Evolutionary conservation across 2,888 invertebrate genomes (phyloP), one percentile per base, ranked within the genome.

Genomic region (Acrobasis suavella): DNA sequence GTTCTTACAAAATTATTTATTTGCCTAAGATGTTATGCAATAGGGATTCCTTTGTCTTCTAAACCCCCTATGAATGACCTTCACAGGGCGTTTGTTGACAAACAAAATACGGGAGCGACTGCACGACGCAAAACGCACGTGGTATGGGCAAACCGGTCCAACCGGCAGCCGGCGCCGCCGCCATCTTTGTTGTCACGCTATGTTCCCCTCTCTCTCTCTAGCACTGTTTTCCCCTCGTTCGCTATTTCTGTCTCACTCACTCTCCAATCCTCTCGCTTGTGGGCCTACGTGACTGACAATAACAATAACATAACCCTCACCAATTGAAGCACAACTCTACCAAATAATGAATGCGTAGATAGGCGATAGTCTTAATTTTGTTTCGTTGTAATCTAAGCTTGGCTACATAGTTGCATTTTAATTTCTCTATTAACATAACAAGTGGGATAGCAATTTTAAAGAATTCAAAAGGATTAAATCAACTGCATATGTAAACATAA

Each of bases 161-260:
- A 85, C 89, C 89, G 87, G 89, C 87, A 82, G 82, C 87, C 89
- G 89, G 87, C 86, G 75, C 78, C 85, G 75, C 78, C 85, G 89
- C 91, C 91, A 91, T 91, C 73, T 90, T 91, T 90, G 86, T 90
- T 91, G 85, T 92, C 91, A 91, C 91, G 91, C 91, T 88, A 91
- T 80, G 72, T 70, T 70, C 73, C 81, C 66, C 64, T 87, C 89
- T 72, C 75, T 72, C 75, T 50, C 79, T 87, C 81, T 73, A 69
- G 68, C 85, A 67, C 71, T 69, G 65, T 62, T 66, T 68, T 71
- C 66, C 65, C 63, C 77, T 77, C 75, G 73, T 78, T 73, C 62
- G 51, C 68, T 64, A 65, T 63, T 49, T 65, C 74, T 67, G 67
- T 79, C 80, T 79, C 80, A 65, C 56, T 80, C 77, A 62, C 70